A percentile compares a stretch with the other conserved stretches of the same genome.
These are phyloP conservation scores for Melipona bicolor DNA, from an alignment of 2,888 invertebrate species.

Conservation along the genomic window DNA sequence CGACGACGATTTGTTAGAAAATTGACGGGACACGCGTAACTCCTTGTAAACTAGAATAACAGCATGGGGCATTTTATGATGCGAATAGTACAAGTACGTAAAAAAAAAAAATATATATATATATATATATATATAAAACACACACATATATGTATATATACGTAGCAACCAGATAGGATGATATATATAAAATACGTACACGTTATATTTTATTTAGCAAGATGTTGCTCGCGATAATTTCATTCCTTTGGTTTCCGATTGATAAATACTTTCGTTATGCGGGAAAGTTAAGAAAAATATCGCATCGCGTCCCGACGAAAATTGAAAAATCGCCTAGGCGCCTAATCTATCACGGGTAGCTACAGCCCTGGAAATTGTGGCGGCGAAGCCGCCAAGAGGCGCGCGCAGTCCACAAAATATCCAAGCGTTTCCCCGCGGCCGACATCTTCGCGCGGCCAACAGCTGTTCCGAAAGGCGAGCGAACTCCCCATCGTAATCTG, in stretches of 20 bases:
- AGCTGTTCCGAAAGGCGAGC: slow-evolving; percentile 83
- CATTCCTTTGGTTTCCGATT: slow-evolving; percentile 14
- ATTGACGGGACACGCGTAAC: slow-evolving; percentile 18
- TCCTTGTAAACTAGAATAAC: slow-evolving; percentile 29
- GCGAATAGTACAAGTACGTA: slow-evolving; percentile 4
- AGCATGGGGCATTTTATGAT: slow-evolving; percentile 37
- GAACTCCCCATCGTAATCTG: slow-evolving; percentile 83
- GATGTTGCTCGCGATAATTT: slow-evolving; percentile 21
- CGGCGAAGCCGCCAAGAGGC: slow-evolving; percentile 82
- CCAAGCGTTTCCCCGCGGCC: slow-evolving; percentile 80
- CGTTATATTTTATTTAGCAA: slow-evolving; percentile 9
- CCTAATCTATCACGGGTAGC: slow-evolving; percentile 57
- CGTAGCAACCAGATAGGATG: slow-evolving; percentile 30
- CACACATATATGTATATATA: neutral
- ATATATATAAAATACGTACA: slow-evolving; percentile 25
- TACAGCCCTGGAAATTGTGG: slow-evolving; percentile 80
- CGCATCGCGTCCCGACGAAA: slow-evolving; percentile 43
- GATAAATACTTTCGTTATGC: slow-evolving; percentile 15
- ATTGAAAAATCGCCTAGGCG: slow-evolving; percentile 42
- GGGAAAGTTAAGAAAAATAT: slow-evolving; percentile 24
- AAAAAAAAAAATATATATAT: neutral
- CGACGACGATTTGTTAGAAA: slow-evolving; percentile 13
- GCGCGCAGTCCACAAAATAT: slow-evolving; percentile 81
- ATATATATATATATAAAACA: no score
- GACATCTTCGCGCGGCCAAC: slow-evolving; percentile 82